Evolutionary conservation across 2,888 invertebrate genomes (phyloP), one percentile per base, ranked within the genome.

Genomic region (Brassicogethes aeneus): DNA sequence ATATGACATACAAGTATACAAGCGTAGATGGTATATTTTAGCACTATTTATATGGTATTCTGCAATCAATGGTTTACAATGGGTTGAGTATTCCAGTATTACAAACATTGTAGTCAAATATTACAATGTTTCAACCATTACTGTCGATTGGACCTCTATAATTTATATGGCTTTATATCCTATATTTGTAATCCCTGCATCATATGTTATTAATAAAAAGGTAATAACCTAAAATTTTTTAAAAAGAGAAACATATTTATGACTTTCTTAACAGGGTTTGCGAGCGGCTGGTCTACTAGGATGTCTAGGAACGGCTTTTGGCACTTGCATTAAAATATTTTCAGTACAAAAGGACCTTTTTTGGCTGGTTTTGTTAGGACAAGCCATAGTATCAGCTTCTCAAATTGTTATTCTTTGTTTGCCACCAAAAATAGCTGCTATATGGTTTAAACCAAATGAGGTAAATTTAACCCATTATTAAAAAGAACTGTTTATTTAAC

Each of bases 151-250:
- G 94, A 89, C 95, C 15, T 92, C 94, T 32, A 90, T 96, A 86
- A 79, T 96, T 57, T 96, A 85, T 71, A 96, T 96, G 95, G 77
- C 91, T 48, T 77, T 83, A 2, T 99, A 97, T 69, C 92, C 96
- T 54, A 88, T 94, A 2, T 78, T 96, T 50, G 90, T 97, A 58
- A 88, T 97, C 60, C 97, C 96, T 1, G 94, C 88, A 15, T 91
- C 92, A 60, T 96, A 87, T 81, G 76, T 96, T 39, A 76, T 97
- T 54, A 91, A 96, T 64, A 88, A 83, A 74, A 83, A 81, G 72
- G 96, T 89, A 67, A n/a, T n/a, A n/a, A 80, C 81, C n/a, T 5
- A 8, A n/a, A 33, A 33, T 33, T 33, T 33, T 33, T 5, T 33
- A 13, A 23, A 23, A 23, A 23, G 23, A 23, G 23, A 23, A 23